Evolutionary conservation across 2,888 invertebrate species (phyloP).

Genomic region (Deilephila elpenor): DNA sequence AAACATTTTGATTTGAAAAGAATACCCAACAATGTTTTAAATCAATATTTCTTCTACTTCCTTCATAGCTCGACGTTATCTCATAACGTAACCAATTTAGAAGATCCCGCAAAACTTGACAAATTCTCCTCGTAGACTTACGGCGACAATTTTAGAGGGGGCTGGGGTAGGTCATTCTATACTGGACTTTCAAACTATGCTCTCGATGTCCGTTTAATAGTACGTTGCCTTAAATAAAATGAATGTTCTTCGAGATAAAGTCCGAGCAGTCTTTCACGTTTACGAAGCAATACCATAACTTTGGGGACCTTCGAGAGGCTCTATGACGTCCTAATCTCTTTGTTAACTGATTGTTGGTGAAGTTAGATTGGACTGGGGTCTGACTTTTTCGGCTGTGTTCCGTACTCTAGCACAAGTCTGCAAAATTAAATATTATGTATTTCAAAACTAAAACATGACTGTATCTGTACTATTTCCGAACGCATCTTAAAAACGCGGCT

Average conservation of each 20-base stretch:
- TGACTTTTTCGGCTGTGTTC: too few relatives aligned
- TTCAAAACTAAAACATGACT: too few relatives aligned
- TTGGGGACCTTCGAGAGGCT: conserved; percentile 3
- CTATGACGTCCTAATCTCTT: conserved; percentile 12
- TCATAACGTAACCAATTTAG: conserved; percentile 25
- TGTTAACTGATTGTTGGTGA: conserved; percentile 7
- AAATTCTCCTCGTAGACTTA: conserved; percentile 23
- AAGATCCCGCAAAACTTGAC: conserved; percentile 23
- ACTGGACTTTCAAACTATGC: conserved; percentile 16
- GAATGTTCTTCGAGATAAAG: conserved; percentile 28
- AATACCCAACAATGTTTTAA: too few relatives aligned
- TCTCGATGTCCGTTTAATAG: conserved; percentile 27
- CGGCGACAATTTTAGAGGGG: conserved; percentile 16
- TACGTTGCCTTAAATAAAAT: conserved; percentile 27
- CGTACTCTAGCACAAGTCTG: too few relatives aligned
- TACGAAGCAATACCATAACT: conserved; percentile 25
- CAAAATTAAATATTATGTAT: too few relatives aligned
- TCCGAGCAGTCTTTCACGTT: conserved; percentile 19
- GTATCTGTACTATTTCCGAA: too few relatives aligned
- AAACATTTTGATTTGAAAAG: too few relatives aligned
- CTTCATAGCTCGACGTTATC: conserved; percentile 24
- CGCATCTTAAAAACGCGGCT: too few relatives aligned
- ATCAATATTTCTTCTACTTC: not conserved
- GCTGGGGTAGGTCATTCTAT: not conserved
- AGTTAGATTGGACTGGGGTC: not conserved